Percentiles rank a stretch among this genome's conserved stretches.
phyloP scores from a whole-genome alignment of 1,140 invertebrate genomes.

The Rhyzopertha dominica region DNA sequence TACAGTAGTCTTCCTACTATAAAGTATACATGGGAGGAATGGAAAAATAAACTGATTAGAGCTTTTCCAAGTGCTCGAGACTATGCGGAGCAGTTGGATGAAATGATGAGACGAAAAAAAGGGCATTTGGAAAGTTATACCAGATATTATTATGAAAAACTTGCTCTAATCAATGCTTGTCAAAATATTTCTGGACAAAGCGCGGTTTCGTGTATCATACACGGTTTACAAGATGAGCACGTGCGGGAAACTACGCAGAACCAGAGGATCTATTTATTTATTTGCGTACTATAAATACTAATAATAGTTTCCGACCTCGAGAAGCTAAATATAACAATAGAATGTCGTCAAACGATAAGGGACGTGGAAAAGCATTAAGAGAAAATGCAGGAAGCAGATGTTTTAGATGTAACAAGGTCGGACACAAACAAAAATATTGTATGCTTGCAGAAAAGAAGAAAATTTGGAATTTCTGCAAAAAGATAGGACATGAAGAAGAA shows the following conservation, averaged over 20 bases:
- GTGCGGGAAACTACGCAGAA: slow-evolving; percentile 9
- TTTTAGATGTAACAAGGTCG: no score
- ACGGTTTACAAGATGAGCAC: slow-evolving; percentile 20
- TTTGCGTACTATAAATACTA: no score
- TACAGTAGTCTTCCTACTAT: slow-evolving; percentile 23
- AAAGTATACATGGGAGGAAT: slow-evolving; percentile 25
- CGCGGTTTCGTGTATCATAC: slow-evolving; percentile 32
- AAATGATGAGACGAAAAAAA: slow-evolving; percentile 29
- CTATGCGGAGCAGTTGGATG: slow-evolving; percentile 27
- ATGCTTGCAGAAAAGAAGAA: no score
- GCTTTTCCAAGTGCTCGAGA: slow-evolving; percentile 28
- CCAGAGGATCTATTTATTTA: no score
- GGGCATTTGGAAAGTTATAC: slow-evolving; percentile 27
- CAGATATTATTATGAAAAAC: slow-evolving; percentile 33
- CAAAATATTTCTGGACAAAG: slow-evolving; percentile 30
- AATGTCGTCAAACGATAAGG: no score
- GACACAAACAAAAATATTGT: no score
- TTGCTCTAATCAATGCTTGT: slow-evolving; percentile 30
- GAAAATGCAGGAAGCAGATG: no score
- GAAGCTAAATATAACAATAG: no score
- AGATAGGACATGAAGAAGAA: no score
- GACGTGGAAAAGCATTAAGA: no score
- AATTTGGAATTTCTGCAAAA: no score
- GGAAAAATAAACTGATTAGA: slow-evolving; percentile 19
- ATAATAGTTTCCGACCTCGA: no score